Base-by-base conservation (phyloP, 2,113 vertebrate species). In the Pseudopipra pipra region DNA sequence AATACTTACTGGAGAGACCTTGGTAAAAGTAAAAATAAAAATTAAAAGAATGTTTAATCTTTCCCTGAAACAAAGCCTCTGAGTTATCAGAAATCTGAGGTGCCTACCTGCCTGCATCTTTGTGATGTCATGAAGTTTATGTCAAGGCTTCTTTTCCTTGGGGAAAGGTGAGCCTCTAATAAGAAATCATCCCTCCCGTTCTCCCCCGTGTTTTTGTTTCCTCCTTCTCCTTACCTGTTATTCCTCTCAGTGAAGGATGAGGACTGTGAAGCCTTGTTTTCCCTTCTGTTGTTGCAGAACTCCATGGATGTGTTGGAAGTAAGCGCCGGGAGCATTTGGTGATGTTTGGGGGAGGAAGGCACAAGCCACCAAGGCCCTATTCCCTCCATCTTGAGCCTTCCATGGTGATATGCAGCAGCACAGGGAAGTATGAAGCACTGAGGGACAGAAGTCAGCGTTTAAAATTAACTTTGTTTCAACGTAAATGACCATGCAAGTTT, bases 381-480 rank as follows among this genome's bases (percentile, higher is more conserved):
- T 96, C 88, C 95, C 93, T 95, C 95, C 96, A 96, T 96, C 93
- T 97, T 96, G 90, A 96, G 83, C 80, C 31, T 93, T 93, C 66
- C 1, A 7, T 92, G 77, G 52, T 86, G 86, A 82, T 96, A 56
- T 95, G 88, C 95, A 75, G 87, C 95, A 89, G 88, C 76, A 85
- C 87, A 96, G 93, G 84, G 55, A 94, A 92, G 92, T 96, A 88
- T 35, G 81, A 93, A 92, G 70, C 76, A 87, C 80, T n/a, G 66
- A 88, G 73, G 59, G 41, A 35, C 80, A 68, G 80, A 65, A 93
- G 80, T 78, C 93, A 58, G 47, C 39, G 21, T 87, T 81, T 85
- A 87, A 91, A 82, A 30, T 80, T 61, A 74, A 75, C 65, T 86
- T 88, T 37, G 14, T 51, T 84, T 95, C 55, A 56, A 43, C 12